phyloP scores from a whole-genome alignment of 35 echinoderm and acorn worm genomes.

The Apostichopus californicus region DNA sequence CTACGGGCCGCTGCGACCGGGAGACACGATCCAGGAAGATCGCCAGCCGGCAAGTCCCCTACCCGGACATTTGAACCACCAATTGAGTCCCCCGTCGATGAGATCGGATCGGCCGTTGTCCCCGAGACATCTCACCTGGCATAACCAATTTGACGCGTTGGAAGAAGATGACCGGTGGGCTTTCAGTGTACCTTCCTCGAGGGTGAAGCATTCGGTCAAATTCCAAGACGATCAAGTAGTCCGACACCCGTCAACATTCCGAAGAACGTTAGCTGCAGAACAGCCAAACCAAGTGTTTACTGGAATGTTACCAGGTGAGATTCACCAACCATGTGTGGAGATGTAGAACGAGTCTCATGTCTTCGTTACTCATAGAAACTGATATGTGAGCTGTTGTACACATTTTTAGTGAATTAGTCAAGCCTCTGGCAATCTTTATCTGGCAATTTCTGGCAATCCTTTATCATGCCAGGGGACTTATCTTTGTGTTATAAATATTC shows the following conservation, averaged over 20 bases:
- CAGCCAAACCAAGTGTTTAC: constrained; percentile 67
- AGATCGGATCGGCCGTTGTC: neutral
- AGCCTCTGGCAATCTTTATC: too few species aligned
- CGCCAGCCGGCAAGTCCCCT: neutral
- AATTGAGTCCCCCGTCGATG: neutral
- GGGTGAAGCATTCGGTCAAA: neutral
- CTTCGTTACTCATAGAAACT: too few species aligned
- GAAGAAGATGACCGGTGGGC: constrained; percentile 26
- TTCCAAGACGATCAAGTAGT: constrained; percentile 6
- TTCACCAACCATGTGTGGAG: too few species aligned
- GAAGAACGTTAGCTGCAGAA: constrained; percentile 40
- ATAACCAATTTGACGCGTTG: neutral
- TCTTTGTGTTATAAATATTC: too few species aligned
- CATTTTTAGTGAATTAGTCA: too few species aligned
- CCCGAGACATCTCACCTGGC: constrained; percentile 32
- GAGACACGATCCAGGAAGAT: neutral
- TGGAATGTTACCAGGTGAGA: constrained; percentile 81
- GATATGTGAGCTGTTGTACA: too few species aligned
- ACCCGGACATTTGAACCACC: neutral
- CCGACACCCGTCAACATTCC: constrained; percentile 1
- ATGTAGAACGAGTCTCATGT: too few species aligned
- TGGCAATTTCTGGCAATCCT: too few species aligned
- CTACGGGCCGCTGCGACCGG: neutral
- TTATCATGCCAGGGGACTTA: too few species aligned
- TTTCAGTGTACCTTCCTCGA: constrained; percentile 2